Conservation (phyloP, 1,140 invertebrate species). For the Pinna nobilis region DNA sequence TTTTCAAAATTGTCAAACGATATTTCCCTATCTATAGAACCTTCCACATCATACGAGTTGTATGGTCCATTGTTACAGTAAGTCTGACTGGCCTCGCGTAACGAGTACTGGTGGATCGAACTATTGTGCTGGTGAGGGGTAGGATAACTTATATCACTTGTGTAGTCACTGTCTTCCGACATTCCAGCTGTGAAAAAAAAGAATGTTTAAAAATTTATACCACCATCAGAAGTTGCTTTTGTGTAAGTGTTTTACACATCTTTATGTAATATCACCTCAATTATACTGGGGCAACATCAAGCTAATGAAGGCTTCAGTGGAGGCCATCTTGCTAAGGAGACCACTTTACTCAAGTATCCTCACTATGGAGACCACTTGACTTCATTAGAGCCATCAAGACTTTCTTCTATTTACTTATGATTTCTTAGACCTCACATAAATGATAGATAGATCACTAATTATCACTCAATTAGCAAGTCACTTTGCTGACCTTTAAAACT, state of each 20-base stretch:
- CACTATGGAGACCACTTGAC: too few species aligned
- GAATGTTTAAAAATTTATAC: neutral
- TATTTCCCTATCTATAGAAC: conserved; percentile 37
- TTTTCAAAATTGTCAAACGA: conserved; percentile 59
- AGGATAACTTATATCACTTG: conserved; percentile 96
- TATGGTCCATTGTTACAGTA: conserved; percentile 48
- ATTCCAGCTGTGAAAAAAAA: conserved; percentile 85
- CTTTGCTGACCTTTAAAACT: too few species aligned
- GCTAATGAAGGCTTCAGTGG: too few species aligned
- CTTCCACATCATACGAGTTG: conserved; percentile 44
- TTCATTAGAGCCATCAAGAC: too few species aligned
- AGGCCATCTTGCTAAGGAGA: too few species aligned
- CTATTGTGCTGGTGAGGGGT: conserved; percentile 79
- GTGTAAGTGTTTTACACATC: neutral
- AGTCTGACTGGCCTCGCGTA: conserved; percentile 54
- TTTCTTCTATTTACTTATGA: too few species aligned
- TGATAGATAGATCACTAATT: too few species aligned
- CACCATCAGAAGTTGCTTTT: neutral
- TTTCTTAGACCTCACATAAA: too few species aligned
- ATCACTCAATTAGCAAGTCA: too few species aligned
- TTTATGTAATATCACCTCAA: neutral
- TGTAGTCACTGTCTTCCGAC: conserved; percentile 98
- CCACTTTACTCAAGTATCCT: too few species aligned
- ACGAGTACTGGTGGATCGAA: conserved; percentile 71
- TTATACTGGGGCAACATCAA: too few species aligned